Percentiles rank a stretch among this genome's conserved stretches.
phyloP scores from a whole-genome alignment of 2,797 vertebrate genomes.

The Dromococcyx pavoninus region DNA sequence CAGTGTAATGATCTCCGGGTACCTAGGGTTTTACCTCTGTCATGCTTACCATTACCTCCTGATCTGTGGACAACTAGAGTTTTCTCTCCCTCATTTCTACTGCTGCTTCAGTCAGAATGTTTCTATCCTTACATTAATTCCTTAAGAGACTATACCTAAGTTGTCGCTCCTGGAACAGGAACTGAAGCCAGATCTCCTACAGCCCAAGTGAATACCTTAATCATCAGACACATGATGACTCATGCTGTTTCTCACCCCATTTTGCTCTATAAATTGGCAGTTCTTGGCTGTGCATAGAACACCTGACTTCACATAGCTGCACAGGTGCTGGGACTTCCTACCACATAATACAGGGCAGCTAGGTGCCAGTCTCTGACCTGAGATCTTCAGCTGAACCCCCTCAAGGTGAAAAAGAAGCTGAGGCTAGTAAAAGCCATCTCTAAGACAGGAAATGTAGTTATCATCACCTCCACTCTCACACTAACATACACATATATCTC shows the following conservation, averaged over 20 bases:
- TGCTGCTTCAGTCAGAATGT: neutral
- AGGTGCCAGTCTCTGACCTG: neutral
- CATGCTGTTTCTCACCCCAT: neutral
- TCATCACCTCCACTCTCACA: neutral
- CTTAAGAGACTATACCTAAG: neutral
- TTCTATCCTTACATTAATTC: neutral
- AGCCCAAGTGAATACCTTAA: neutral
- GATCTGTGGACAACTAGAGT: neutral
- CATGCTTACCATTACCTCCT: neutral
- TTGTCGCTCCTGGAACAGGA: neutral
- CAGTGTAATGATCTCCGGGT: neutral
- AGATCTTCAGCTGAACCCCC: neutral
- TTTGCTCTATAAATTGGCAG: neutral
- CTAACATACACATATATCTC: neutral
- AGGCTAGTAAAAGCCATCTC: neutral
- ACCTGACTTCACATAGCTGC: neutral
- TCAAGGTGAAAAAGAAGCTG: neutral
- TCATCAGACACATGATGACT: neutral
- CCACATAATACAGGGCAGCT: fast-evolving
- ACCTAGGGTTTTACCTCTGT: neutral
- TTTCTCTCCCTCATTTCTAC: neutral
- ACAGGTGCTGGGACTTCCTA: neutral
- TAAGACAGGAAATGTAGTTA: neutral
- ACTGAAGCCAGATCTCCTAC: neutral
- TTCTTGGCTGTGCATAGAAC: neutral